These are phyloP conservation scores for Ibidorhyncha struthersii DNA, from an alignment of 2,113 vertebrate species.

Conservation along the genomic window DNA sequence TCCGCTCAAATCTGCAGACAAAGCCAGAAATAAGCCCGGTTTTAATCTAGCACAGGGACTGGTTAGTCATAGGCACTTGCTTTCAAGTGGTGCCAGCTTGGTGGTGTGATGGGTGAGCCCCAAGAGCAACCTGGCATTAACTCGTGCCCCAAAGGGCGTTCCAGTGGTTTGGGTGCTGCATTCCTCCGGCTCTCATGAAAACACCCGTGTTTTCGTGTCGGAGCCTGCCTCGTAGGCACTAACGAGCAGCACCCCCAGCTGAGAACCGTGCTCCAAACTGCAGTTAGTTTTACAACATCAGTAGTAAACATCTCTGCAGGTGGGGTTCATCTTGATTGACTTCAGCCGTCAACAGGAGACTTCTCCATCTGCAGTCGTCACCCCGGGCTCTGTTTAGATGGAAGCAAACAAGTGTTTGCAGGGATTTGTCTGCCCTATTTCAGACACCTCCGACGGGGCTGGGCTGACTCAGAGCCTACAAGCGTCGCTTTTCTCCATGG, in stretches of 20 bases:
- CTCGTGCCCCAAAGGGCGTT: background rate
- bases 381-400: background rate
- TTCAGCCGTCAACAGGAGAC: background rate
- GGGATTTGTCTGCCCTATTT: background rate
- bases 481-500: background rate
- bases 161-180: background rate
- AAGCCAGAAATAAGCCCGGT: background rate
- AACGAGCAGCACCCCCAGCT: background rate
- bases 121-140: background rate
- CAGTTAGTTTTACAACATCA: background rate
- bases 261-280: background rate
- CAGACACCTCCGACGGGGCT: background rate
- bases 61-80: background rate
- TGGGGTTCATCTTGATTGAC: background rate
- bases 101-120: background rate
- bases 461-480: background rate
- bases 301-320: background rate
- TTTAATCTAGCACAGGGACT: background rate
- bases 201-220: background rate
- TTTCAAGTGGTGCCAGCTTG: conserved; percentile 31
- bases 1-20: background rate
- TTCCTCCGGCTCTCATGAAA: background rate
- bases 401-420: background rate
- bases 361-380: background rate
- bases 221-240: background rate